Conservation (phyloP, 92 coral and sea anemone genomes). For the Porites lobata region DNA sequence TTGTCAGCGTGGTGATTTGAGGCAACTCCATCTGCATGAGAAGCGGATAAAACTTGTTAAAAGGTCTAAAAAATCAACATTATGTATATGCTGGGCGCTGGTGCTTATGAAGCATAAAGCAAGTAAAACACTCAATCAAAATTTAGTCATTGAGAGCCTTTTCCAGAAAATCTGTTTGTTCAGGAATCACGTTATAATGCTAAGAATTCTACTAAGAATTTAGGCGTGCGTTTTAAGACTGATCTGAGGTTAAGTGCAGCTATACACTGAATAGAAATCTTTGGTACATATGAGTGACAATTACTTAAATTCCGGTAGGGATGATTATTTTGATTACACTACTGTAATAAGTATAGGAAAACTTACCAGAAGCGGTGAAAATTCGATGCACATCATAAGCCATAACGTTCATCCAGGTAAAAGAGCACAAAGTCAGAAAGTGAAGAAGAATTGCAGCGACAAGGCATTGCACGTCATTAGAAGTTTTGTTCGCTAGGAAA, state of each 20-base stretch:
- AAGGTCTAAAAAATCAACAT: not conserved
- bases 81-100: not conserved
- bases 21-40: not conserved
- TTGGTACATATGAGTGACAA: too few species aligned
- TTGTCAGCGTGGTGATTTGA: not conserved
- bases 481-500: conserved; percentile 40
- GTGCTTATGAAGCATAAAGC: too few species aligned
- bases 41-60: not conserved
- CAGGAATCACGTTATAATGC: too few species aligned
- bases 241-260: too few species aligned
- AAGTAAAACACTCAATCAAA: too few species aligned
- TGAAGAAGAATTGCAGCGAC: conserved; percentile 62
- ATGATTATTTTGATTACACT: not conserved
- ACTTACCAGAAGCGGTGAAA: conserved; percentile 56
- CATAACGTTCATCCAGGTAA: conserved; percentile 83
- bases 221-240: too few species aligned
- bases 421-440: conserved; percentile 62
- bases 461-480: conserved; percentile 38
- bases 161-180: too few species aligned
- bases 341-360: not conserved
- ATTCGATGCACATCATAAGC: conserved; percentile 77
- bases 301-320: not conserved
- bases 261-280: too few species aligned
- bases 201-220: too few species aligned
- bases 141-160: too few species aligned